Conservation (phyloP, 2,797 vertebrate genomes). For the Corythornis leucogaster region DNA sequence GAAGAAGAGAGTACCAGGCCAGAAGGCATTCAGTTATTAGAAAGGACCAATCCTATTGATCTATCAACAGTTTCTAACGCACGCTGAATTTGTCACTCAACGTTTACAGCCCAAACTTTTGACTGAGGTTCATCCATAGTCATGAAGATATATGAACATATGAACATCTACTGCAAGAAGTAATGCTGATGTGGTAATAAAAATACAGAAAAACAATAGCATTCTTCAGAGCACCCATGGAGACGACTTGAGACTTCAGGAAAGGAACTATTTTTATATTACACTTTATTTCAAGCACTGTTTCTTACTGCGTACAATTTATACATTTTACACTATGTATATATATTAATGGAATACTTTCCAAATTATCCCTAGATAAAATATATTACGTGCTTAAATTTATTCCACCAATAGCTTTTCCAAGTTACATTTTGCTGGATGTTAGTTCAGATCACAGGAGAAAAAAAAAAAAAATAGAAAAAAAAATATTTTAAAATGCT, state of each 20-base stretch:
- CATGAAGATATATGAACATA: neutral
- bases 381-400: constrained; percentile 43
- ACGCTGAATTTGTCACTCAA: neutral
- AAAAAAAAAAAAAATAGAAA: neutral
- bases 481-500: neutral
- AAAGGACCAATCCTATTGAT: constrained; percentile 34
- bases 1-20: neutral
- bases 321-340: constrained; percentile 30
- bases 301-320: constrained; percentile 63
- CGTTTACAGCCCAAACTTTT: constrained; percentile 11
- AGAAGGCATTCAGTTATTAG: constrained; percentile 3
- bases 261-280: constrained; percentile 57
- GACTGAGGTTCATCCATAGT: constrained; percentile 30
- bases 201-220: constrained; percentile 57
- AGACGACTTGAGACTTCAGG: constrained; percentile 49
- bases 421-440: constrained; percentile 4
- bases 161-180: neutral
- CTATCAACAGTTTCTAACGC: constrained; percentile 16
- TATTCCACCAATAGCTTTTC: constrained; percentile 30
- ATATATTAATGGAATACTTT: constrained; percentile 38
- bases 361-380: constrained; percentile 58
- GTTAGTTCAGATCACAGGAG: neutral
- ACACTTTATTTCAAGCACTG: constrained; percentile 74
- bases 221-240: constrained; percentile 51
- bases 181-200: constrained; percentile 47